A percentile compares a stretch with the other conserved stretches of the same genome.
These are phyloP conservation scores for Schizothorax lantsangensis DNA, from an alignment of 2,797 vertebrate species.

Conservation along the genomic window DNA sequence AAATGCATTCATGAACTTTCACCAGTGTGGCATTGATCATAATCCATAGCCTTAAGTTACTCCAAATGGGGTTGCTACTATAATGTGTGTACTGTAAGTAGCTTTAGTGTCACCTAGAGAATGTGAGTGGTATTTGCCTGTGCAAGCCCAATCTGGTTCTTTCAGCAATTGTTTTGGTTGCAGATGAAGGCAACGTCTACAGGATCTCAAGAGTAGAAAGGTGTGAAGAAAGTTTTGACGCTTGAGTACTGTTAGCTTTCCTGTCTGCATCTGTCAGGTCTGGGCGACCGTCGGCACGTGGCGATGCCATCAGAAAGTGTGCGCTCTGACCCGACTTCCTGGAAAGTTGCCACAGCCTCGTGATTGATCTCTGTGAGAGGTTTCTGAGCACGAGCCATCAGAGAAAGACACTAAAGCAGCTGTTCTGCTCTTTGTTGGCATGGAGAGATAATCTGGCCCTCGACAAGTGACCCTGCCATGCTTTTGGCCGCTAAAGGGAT, in stretches of 20 bases:
- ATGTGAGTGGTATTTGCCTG: neutral
- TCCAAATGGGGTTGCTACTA: neutral
- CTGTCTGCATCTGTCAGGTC: neutral
- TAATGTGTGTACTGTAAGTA: neutral
- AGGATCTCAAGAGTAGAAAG: neutral
- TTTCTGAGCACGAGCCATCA: slow-evolving; percentile 18
- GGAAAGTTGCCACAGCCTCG: slow-evolving; percentile 40
- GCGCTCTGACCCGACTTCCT: slow-evolving; percentile 4
- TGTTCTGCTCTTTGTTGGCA: slow-evolving; percentile 44
- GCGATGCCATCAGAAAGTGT: slow-evolving; percentile 30
- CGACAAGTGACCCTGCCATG: slow-evolving; percentile 56
- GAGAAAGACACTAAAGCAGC: neutral
- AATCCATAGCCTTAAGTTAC: neutral
- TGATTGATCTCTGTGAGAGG: slow-evolving; percentile 42
- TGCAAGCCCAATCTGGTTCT: too few species aligned
- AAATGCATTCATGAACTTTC: neutral
- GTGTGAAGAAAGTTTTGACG: neutral
- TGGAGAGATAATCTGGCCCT: slow-evolving; percentile 45
- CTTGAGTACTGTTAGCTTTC: neutral
- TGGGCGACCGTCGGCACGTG: neutral
- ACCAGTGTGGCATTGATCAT: neutral
- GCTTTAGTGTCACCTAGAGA: neutral
- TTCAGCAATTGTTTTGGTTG: neutral
- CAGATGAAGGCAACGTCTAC: neutral
- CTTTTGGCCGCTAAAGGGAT: slow-evolving; percentile 61